Evolutionary conservation across 2,888 invertebrate species (phyloP).

Genomic region (Hydropsyche betteni): DNA sequence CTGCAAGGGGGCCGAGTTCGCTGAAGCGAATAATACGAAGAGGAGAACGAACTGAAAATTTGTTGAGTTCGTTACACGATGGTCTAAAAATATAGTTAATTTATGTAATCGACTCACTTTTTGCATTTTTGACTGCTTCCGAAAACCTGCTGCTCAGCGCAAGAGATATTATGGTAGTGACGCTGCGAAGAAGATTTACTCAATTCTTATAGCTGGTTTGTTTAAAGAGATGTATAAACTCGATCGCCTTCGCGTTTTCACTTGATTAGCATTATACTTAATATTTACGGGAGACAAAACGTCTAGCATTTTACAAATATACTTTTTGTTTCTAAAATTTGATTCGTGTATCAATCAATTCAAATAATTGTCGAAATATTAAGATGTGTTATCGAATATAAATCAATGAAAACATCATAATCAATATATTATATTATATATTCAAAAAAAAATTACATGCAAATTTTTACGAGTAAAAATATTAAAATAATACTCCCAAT

Average conservation of each 20-base stretch:
- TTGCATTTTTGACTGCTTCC: slow-evolving; percentile 1
- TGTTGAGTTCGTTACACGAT: neutral
- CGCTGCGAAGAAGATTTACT: neutral
- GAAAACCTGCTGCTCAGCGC: neutral
- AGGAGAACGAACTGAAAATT: slow-evolving; percentile 6
- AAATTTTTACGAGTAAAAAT: no score
- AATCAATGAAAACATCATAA: no score
- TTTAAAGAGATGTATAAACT: neutral
- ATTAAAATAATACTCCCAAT: no score
- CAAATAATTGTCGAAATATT: no score
- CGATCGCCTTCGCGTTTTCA: neutral
- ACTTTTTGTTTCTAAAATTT: no score
- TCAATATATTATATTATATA: no score
- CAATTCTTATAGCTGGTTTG: slow-evolving; percentile 20
- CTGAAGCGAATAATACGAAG: neutral
- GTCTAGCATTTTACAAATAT: neutral
- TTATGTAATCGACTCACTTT: neutral
- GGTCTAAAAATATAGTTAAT: neutral
- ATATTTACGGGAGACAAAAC: neutral
- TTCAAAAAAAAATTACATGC: no score
- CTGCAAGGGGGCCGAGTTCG: neutral
- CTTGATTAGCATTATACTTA: neutral
- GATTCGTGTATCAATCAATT: no score
- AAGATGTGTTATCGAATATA: no score
- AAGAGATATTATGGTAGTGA: neutral